These are phyloP conservation scores for Diaprepes abbreviatus DNA, from an alignment of 2,888 invertebrate genomes.

Conservation along the genomic window DNA sequence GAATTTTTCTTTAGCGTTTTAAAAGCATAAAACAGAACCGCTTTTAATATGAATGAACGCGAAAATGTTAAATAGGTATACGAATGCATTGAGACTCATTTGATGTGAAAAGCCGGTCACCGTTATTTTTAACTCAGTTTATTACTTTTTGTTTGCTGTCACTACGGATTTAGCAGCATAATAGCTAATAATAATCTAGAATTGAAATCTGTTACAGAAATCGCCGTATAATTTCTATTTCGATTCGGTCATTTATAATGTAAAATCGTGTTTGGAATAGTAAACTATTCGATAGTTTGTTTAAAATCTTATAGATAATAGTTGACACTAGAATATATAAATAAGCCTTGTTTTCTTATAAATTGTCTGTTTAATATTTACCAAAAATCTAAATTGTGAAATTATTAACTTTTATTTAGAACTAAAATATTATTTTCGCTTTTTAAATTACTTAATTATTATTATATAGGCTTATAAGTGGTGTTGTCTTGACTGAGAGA, in stretches of 20 bases:
- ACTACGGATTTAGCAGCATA: slow-evolving; percentile 37
- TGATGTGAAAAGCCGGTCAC: slow-evolving; percentile 40
- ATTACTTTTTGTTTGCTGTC: slow-evolving; percentile 39
- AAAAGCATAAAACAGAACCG: background rate
- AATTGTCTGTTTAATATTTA: too few species aligned
- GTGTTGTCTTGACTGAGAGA: too few species aligned
- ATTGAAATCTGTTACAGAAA: slow-evolving; percentile 18
- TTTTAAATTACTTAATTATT: too few species aligned
- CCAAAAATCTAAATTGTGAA: too few species aligned
- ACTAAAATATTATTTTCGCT: too few species aligned
- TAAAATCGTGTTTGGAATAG: background rate
- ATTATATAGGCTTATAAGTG: too few species aligned
- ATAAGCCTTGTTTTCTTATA: too few species aligned
- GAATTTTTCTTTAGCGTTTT: too few species aligned
- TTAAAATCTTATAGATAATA: too few species aligned
- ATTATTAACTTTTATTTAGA: too few species aligned
- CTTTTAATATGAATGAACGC: slow-evolving; percentile 7
- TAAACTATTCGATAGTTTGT: too few species aligned
- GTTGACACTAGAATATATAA: too few species aligned
- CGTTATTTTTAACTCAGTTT: slow-evolving; percentile 47
- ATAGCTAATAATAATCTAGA: slow-evolving; percentile 36
- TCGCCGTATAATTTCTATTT: slow-evolving; percentile 15
- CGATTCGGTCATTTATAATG: slow-evolving; percentile 10
- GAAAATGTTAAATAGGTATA: slow-evolving; percentile 19
- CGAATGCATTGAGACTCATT: slow-evolving; percentile 8